Evolutionary conservation across 2,888 invertebrate species (phyloP), one percentile per base, ranked within the genome.

Genomic region (Oscheius sp.): DNA sequence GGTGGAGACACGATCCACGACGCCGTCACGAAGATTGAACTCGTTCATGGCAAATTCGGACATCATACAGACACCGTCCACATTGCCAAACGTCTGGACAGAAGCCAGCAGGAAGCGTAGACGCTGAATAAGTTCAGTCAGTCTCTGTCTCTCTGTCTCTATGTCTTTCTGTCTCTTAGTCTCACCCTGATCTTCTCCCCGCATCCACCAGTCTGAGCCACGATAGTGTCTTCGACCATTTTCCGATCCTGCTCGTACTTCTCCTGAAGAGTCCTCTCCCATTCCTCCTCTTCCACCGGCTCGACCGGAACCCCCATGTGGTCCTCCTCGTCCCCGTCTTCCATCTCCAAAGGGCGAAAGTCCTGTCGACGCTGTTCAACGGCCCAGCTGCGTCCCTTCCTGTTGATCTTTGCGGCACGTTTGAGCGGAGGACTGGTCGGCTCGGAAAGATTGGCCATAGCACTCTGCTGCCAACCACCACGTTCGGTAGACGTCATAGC

Each of bases 11-110:
- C 76, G 65, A 62, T 84, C 84, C n/a, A 84, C 55, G 21, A 84
- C 77, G 33, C 84, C 84, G 13, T 83, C 78, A 9, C 74, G 75
- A 2, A 84, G 75, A 50, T 79, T 80, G 73, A 84, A 84, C 59
- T 84, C 84, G 57, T 78, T 78, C 68, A 84, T 68, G 33, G 77
- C 83, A n/a, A 82, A 55, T 58, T 84, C 84, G 33, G 84, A 83
- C 73, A 81, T 76, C 74, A 82, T 80, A 48, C 81, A 81, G 21
- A 76, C 74, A 50, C 78, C 77, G 70, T 83, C 83, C 55, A 81
- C 74, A 55, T 80, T 77, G 58, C 84, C 84, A 59, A 79, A 84
- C 0, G 84, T 83, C 76, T 84, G 84, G 9, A 78, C 79, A 9
- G 81, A 82, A 5, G 79, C 78, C 32, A 84, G 50, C 21, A 84